phyloP scores from a whole-genome alignment of 2,888 invertebrate species.

The Harmothoe impar region DNA sequence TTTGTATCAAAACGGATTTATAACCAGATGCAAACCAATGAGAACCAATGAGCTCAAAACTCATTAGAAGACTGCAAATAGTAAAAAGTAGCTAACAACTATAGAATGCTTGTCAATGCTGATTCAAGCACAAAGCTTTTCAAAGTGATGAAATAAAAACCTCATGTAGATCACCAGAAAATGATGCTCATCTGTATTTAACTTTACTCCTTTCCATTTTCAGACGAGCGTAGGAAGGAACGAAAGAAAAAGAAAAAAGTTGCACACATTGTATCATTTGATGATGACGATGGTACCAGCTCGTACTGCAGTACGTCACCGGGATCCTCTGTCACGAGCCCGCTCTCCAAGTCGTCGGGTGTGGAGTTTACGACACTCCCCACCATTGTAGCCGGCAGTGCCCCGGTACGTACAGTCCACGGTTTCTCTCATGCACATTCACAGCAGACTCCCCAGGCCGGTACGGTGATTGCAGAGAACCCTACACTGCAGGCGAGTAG shows the following conservation, averaged over 20 bases:
- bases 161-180: too few species aligned
- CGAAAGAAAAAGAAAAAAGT: conserved; percentile 86
- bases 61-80: too few species aligned
- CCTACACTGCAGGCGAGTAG: background rate
- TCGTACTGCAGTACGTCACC: conserved; percentile 69
- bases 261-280: conserved; percentile 89
- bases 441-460: too few species aligned
- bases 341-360: conserved; percentile 60
- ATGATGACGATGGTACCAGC: conserved; percentile 85
- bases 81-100: too few species aligned
- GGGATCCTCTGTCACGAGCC: conserved; percentile 70
- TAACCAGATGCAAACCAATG: too few species aligned
- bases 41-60: too few species aligned
- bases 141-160: too few species aligned
- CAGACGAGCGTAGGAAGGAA: conserved; percentile 78
- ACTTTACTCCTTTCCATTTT: too few species aligned
- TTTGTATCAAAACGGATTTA: too few species aligned
- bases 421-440: conserved; percentile 1
- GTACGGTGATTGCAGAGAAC: background rate
- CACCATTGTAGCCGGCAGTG: conserved; percentile 11
- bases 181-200: too few species aligned
- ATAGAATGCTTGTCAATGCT: too few species aligned
- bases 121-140: too few species aligned
- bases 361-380: conserved; percentile 27
- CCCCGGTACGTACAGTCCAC: background rate